Evolutionary conservation across 35 echinoderm and acorn worm species (phyloP).

Genomic region (Ophiothrix spiculata): DNA sequence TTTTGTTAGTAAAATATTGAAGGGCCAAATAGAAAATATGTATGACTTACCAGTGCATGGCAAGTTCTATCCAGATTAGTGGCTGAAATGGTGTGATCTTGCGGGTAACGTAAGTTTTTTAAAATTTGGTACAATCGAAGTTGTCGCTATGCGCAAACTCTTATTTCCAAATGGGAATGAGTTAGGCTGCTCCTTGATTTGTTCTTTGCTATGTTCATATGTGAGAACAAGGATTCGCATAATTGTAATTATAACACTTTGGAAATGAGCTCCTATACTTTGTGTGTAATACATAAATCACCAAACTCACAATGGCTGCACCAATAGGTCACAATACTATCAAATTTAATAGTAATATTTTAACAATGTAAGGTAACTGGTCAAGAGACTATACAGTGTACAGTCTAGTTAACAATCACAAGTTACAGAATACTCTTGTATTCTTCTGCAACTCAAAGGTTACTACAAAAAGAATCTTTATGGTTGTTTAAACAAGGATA

Average conservation of each 20-base stretch:
- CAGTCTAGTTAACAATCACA: neutral
- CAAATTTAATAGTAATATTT: neutral
- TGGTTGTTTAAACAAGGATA: neutral
- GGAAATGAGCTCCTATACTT: neutral
- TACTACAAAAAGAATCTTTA: neutral
- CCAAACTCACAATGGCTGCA: neutral
- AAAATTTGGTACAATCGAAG: neutral
- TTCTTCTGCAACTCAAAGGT: neutral
- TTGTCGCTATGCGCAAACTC: no score
- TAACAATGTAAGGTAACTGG: neutral
- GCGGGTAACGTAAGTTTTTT: no score
- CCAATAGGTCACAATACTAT: neutral
- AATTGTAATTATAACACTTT: neutral
- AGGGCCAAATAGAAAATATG: no score
- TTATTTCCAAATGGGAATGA: neutral
- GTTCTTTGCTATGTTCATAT: neutral
- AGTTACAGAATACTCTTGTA: neutral
- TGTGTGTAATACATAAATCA: neutral
- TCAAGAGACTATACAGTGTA: neutral
- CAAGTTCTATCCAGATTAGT: neutral
- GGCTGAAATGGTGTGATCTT: neutral
- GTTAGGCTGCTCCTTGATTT: neutral
- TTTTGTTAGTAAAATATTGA: no score
- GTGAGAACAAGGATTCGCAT: neutral
- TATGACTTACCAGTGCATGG: neutral